Percentiles rank a stretch among this genome's conserved stretches.
Conservation (phyloP, 2,113 vertebrate genomes). For the Lamprotornis superbus region DNA sequence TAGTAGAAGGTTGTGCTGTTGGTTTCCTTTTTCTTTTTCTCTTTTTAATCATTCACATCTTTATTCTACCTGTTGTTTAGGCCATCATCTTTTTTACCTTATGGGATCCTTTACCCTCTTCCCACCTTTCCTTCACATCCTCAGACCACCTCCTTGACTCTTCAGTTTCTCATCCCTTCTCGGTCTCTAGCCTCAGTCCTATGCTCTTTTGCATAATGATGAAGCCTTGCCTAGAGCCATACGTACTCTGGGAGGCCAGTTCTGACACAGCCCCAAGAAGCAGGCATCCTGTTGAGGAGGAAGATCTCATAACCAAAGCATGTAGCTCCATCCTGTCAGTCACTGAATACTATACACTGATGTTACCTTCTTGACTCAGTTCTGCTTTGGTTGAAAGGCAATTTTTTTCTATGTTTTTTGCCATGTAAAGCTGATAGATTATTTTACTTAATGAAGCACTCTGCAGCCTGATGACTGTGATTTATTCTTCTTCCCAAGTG, state of each 20-base stretch:
- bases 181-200: fast-evolving
- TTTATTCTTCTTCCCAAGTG: not conserved
- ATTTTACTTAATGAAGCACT: conserved; percentile 1
- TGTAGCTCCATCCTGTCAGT: not conserved
- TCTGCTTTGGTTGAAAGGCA: not conserved
- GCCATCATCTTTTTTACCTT: not conserved
- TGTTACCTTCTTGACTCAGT: not conserved
- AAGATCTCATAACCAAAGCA: not conserved
- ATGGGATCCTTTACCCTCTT: not conserved
- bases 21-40: not conserved
- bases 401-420: not conserved
- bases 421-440: not conserved
- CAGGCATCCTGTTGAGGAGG: not conserved
- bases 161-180: not conserved
- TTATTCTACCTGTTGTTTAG: not conserved
- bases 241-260: not conserved
- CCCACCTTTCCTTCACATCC: not conserved
- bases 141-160: not conserved
- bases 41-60: not conserved
- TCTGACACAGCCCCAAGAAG: not conserved
- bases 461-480: not conserved
- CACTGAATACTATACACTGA: not conserved
- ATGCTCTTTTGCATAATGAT: not conserved
- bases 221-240: not conserved
- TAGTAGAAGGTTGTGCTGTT: not conserved